Evolutionary conservation across 2,113 vertebrate genomes (phyloP).

Genomic region (Crotalus helleri): DNA sequence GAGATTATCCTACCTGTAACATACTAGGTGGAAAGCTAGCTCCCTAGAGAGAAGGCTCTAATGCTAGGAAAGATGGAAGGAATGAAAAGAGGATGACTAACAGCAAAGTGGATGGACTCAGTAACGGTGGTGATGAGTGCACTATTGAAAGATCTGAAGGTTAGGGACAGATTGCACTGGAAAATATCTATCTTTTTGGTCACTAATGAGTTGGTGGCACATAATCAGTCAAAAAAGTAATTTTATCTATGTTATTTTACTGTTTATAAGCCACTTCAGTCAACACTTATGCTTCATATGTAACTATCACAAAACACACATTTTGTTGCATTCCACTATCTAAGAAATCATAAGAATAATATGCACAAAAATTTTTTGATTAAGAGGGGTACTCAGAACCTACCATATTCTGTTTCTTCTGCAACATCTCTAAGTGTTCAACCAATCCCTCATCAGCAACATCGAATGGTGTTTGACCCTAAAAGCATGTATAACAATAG

Average conservation of each 20-base stretch:
- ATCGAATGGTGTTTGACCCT: conserved; percentile 77
- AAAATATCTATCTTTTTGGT: not conserved
- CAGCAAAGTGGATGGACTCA: not conserved
- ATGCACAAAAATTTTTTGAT: not conserved
- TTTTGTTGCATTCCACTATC: not conserved
- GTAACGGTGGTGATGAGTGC: not conserved
- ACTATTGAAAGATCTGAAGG: not conserved
- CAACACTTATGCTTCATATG: not conserved
- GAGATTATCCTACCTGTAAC: not conserved
- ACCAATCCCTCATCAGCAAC: conserved; percentile 76
- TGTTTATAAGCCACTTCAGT: not conserved
- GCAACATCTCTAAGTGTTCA: conserved; percentile 75
- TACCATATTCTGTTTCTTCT: conserved; percentile 76
- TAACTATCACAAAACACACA: not conserved
- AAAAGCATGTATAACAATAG: not conserved
- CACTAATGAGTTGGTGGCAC: not conserved
- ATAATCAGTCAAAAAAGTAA: not conserved
- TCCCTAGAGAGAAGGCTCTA: not conserved
- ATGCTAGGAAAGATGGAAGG: not conserved
- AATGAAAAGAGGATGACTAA: not conserved
- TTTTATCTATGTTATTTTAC: not conserved
- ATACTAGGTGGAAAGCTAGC: not conserved
- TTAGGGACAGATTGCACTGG: not conserved
- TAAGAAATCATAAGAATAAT: not conserved
- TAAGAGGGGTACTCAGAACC: conserved; percentile 43